phyloP scores from a whole-genome alignment of 2,797 vertebrate genomes.

The Eurystomus glaucurus region DNA sequence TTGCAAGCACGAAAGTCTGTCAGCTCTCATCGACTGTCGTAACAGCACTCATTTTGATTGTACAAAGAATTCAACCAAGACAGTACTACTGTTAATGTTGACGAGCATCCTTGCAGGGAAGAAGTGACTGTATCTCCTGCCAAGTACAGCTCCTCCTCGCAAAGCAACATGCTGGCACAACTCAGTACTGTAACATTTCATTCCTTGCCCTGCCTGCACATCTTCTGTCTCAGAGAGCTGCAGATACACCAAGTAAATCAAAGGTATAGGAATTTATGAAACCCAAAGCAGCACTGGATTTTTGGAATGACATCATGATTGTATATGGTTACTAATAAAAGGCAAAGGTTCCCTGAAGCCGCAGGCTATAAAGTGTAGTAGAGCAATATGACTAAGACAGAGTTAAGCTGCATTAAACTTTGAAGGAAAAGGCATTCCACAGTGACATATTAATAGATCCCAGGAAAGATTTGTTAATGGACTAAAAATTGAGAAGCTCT shows the following conservation, averaged over 20 bases:
- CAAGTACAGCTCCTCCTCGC: background rate
- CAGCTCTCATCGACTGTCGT: background rate
- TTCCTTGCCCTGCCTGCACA: background rate
- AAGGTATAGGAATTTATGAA: slow-evolving; percentile 64
- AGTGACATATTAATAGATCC: slow-evolving; percentile 69
- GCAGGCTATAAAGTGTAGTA: slow-evolving; percentile 55
- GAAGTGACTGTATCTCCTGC: background rate
- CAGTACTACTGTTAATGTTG: rapidly evolving
- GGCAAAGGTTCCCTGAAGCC: slow-evolving; percentile 64
- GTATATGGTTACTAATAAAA: slow-evolving; percentile 73
- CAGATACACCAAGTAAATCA: slow-evolving; percentile 50
- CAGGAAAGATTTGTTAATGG: slow-evolving; percentile 66
- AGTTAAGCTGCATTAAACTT: slow-evolving; percentile 66
- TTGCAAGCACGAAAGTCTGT: background rate
- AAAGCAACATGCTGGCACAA: background rate
- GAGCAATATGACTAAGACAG: slow-evolving; percentile 62
- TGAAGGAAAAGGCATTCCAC: slow-evolving; percentile 43
- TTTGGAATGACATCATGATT: slow-evolving; percentile 59
- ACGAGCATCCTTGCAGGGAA: background rate
- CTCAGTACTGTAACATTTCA: background rate
- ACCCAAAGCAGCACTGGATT: slow-evolving; percentile 50
- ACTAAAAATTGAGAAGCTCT: slow-evolving; percentile 34
- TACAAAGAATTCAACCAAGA: background rate
- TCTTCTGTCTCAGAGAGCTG: background rate
- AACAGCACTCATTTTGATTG: background rate